Evolutionary conservation across 2,797 vertebrate genomes (phyloP).

Genomic region (Diceros bicornis): DNA sequence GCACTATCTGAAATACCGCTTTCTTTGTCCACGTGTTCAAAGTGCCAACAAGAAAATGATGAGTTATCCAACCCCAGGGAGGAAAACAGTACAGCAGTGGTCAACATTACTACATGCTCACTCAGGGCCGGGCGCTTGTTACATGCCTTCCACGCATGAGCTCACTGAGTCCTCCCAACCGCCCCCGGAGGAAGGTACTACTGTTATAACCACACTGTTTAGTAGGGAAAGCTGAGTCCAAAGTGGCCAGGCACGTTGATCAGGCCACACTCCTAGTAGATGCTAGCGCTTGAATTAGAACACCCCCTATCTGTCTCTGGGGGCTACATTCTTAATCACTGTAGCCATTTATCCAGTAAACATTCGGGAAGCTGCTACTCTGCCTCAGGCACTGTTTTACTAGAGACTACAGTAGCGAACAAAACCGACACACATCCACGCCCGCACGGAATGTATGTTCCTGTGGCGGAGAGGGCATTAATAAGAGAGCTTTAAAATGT

Average conservation of each 20-base stretch:
- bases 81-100: too few relatives aligned
- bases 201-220: neutral
- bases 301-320: neutral
- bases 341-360: neutral
- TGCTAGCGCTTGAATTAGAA: neutral
- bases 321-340: neutral
- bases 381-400: neutral
- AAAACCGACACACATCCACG: neutral
- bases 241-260: neutral
- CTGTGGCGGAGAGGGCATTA: neutral
- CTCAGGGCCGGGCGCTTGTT: neutral
- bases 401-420: neutral
- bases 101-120: too few relatives aligned
- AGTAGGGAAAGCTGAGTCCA: neutral
- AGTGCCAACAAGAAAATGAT: neutral
- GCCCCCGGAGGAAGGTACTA: neutral
- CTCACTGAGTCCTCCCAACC: neutral
- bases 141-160: neutral
- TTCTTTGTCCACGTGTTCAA: neutral
- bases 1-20: neutral
- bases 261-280: fast-evolving
- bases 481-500: neutral
- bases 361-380: neutral
- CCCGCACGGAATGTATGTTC: neutral
- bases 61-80: neutral